Evolutionary conservation across 64 coral and sea anemone genomes (phyloP).

Genomic region (Montipora efflorescens): DNA sequence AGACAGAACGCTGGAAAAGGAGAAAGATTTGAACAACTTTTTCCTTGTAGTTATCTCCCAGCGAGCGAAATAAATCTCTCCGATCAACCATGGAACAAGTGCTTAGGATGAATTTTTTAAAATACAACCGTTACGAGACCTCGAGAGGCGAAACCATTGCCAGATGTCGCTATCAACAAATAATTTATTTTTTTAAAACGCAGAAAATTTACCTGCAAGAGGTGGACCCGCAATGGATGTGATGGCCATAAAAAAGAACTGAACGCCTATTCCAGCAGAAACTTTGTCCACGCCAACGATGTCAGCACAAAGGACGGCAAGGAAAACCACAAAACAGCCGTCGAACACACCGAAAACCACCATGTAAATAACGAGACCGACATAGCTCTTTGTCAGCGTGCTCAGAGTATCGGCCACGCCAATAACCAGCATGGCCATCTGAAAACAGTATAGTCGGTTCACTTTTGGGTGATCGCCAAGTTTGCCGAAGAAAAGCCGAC

Average conservation of each 20-base stretch:
- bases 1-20: too few species aligned
- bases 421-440: slow-evolving; percentile 82
- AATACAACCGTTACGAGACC: too few species aligned
- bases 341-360: slow-evolving; percentile 93
- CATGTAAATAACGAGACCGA: slow-evolving; percentile 89
- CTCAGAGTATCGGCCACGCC: slow-evolving; percentile 80
- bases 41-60: too few species aligned
- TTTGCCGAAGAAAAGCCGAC: slow-evolving; percentile 96
- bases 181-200: too few species aligned
- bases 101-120: too few species aligned
- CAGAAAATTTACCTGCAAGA: slow-evolving; percentile 74
- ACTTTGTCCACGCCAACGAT: slow-evolving; percentile 89
- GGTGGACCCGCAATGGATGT: slow-evolving; percentile 90
- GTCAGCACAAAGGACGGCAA: slow-evolving; percentile 90
- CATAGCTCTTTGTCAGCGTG: slow-evolving; percentile 84
- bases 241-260: slow-evolving; percentile 96
- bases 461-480: slow-evolving; percentile 88
- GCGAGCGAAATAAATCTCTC: too few species aligned
- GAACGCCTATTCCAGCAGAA: slow-evolving; percentile 87
- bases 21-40: too few species aligned
- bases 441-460: slow-evolving; percentile 92
- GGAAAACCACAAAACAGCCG: slow-evolving; percentile 90
- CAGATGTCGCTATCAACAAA: too few species aligned
- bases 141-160: too few species aligned
- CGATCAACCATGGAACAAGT: too few species aligned